phyloP scores from a whole-genome alignment of 2,888 invertebrate species.

The Tetrapedia diversipes region DNA sequence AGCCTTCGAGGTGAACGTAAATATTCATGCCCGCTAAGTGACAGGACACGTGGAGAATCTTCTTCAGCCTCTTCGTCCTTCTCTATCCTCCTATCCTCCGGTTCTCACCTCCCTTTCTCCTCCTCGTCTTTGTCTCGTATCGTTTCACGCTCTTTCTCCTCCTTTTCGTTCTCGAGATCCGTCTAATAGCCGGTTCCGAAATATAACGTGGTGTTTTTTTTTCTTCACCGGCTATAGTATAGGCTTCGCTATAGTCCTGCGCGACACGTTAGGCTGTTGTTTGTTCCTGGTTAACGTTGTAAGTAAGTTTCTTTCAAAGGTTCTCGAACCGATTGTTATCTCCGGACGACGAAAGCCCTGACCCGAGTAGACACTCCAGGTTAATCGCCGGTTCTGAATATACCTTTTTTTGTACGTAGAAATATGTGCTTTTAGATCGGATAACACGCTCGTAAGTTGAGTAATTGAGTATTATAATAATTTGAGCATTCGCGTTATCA shows the following conservation, averaged over 20 bases:
- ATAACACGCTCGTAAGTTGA: neutral
- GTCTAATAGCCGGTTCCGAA: constrained; percentile 39
- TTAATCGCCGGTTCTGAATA: constrained; percentile 8
- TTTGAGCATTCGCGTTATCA: neutral
- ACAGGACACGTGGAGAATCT: constrained; percentile 59
- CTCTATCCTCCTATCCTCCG: neutral
- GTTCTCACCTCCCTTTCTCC: neutral
- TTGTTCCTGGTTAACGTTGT: constrained; percentile 33
- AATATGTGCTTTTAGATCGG: neutral
- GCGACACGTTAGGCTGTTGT: constrained; percentile 37
- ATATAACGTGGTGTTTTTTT: constrained; percentile 28
- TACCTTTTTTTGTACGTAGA: neutral
- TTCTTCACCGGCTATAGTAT: too few relatives aligned
- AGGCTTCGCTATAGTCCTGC: too few relatives aligned
- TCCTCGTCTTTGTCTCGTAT: constrained; percentile 12
- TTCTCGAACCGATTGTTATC: constrained; percentile 11
- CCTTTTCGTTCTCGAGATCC: neutral
- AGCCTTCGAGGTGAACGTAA: constrained; percentile 57
- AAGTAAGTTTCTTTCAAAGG: neutral
- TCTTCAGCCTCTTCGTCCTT: constrained; percentile 20
- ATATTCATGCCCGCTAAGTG: constrained; percentile 70
- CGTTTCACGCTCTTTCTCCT: neutral
- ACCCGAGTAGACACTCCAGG: neutral
- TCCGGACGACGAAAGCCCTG: neutral
- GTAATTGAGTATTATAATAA: neutral